Conservation (phyloP, 2,113 vertebrate genomes). For the Salvelinus namaycush region DNA sequence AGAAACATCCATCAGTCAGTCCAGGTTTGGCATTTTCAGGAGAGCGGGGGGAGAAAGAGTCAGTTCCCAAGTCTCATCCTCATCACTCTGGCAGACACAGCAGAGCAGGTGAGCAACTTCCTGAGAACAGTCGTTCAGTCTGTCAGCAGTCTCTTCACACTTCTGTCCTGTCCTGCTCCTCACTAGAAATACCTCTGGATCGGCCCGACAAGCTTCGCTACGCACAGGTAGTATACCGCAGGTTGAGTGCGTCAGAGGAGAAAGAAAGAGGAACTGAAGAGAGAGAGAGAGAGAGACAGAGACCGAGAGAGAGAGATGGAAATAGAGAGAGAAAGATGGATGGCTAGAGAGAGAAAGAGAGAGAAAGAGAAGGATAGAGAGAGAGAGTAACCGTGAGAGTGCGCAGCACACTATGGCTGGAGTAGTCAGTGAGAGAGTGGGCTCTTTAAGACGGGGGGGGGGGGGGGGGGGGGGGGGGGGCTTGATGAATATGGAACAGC, state of each 20-base stretch:
- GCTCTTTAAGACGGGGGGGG: slow-evolving; percentile 80
- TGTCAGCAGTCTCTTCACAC: slow-evolving; percentile 22
- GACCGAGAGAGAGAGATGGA: slow-evolving; percentile 8
- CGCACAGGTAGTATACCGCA: slow-evolving; percentile 8
- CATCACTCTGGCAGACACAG: slow-evolving; percentile 31
- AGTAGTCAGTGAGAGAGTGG: slow-evolving; percentile 67
- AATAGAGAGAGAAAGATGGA: neutral
- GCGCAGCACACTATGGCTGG: slow-evolving; percentile 66
- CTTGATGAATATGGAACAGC: slow-evolving; percentile 68
- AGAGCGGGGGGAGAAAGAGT: slow-evolving; percentile 44
- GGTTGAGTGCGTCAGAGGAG: slow-evolving; percentile 35
- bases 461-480: slow-evolving; percentile 65
- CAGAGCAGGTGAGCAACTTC: slow-evolving; percentile 47
- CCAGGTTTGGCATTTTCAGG: slow-evolving; percentile 84
- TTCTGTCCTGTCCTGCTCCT: neutral
- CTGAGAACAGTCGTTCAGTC: slow-evolving; percentile 50
- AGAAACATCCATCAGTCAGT: slow-evolving; percentile 95
- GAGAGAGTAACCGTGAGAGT: slow-evolving; percentile 33
- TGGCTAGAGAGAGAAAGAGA: slow-evolving; percentile 10
- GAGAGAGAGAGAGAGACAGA: slow-evolving; percentile 7
- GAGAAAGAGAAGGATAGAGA: slow-evolving; percentile 12
- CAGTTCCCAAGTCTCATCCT: slow-evolving; percentile 63
- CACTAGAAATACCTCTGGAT: slow-evolving; percentile 28
- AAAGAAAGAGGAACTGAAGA: slow-evolving; percentile 22
- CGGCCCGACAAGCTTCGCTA: slow-evolving; percentile 57